These are phyloP conservation scores for Polylopha cassiicola DNA, from an alignment of 2,888 invertebrate species.

Conservation along the genomic window DNA sequence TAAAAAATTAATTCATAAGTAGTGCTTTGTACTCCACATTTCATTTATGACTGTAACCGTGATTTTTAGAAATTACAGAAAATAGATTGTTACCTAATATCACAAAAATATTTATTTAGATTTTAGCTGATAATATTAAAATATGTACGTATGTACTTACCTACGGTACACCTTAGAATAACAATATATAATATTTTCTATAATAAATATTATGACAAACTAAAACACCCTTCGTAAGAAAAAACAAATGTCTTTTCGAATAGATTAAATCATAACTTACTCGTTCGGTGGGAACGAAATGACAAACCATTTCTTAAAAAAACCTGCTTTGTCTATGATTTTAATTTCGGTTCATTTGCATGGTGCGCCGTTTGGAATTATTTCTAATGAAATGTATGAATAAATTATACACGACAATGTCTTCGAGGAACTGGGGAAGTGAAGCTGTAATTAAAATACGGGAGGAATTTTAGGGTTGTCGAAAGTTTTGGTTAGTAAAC, in stretches of 20 bases:
- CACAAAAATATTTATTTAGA: too few species aligned
- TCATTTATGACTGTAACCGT: too few species aligned
- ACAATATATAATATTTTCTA: too few species aligned
- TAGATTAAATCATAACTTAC: constrained; percentile 36
- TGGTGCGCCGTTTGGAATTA: constrained; percentile 49
- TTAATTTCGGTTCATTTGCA: constrained; percentile 63
- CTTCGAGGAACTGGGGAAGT: constrained; percentile 59
- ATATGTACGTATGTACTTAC: too few species aligned
- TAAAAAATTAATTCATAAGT: too few species aligned
- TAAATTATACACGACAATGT: constrained; percentile 68
- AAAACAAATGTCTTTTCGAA: constrained; percentile 29
- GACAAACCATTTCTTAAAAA: constrained; percentile 51
- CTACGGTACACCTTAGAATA: too few species aligned
- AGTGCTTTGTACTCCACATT: too few species aligned
- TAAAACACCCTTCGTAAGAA: neutral
- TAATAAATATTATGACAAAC: too few species aligned
- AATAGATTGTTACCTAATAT: too few species aligned
- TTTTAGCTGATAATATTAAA: too few species aligned
- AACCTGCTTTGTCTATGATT: constrained; percentile 60
- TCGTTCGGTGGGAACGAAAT: constrained; percentile 63
- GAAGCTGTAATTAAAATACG: constrained; percentile 69
- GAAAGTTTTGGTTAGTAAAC: too few species aligned
- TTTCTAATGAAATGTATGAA: constrained; percentile 65
- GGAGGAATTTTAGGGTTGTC: constrained; percentile 45
- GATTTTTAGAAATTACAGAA: too few species aligned